Base-by-base conservation (phyloP, 2,797 vertebrate species). In the Chiloscyllium punctatum region DNA sequence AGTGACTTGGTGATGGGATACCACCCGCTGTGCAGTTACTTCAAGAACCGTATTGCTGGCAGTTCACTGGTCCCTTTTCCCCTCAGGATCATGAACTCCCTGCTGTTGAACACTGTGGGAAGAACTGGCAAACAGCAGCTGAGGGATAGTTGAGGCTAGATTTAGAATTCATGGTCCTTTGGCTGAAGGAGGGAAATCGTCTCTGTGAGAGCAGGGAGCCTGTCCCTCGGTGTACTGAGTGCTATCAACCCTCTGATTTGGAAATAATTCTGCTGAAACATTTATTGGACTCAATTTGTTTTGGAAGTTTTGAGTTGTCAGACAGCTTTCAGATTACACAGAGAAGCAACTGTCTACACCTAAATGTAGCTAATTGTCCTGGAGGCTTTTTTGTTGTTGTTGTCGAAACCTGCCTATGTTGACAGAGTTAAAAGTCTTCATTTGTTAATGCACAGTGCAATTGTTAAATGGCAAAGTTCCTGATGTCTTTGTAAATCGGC, bases 391-490 rank as follows among this genome's bases (percentile, higher is more conserved):
- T 42, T 92, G 42, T 48, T 48, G 42, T 62, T 62, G 57, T 62
- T 62, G 90, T 92, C 42, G 90, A 92, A 92, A 42, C 90, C 90
- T 92, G 42, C 82, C 82, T 23, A 48, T 37, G 42, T 18, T 84
- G 90, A 92, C 90, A 92, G 90, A 92, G 90, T 92, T 92, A 92
- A 92, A 92, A 92, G 90, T 92, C 66, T 92, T 92, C 90, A 92
- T 92, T 92, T 92, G 90, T 92, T 92, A 92, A 92, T 69, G 90
- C 66, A 66, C 66, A 92, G 90, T 42, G 66, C 92, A 92, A 92
- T 92, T 92, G 90, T 92, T 92, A 92, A 92, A 92, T 92, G 90
- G 90, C 33, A 42, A 92, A 92, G 90, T 92, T 92, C 90, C 90
- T 69, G 90, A 92, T 92, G 90, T 92, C 90, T 92, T 92, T 92